phyloP scores from a whole-genome alignment of 1,140 invertebrate species.

The Drosophila varians region DNA sequence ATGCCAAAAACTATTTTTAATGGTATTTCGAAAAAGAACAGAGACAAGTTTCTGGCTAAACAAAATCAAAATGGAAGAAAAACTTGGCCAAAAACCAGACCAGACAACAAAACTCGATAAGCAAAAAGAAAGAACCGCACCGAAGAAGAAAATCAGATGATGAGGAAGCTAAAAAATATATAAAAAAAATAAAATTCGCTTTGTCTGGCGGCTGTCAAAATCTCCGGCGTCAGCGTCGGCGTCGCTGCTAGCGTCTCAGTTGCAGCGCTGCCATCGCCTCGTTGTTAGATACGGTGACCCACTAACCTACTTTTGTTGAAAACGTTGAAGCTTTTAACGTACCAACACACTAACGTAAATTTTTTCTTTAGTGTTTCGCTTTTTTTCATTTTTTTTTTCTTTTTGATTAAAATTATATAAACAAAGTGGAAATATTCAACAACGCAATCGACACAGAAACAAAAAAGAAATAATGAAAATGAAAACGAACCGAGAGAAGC shows the following conservation, averaged over 20 bases:
- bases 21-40: conserved; percentile 34
- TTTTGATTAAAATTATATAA: conserved; percentile 83
- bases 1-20: conserved; percentile 57
- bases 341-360: conserved; percentile 15
- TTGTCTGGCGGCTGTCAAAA: conserved; percentile 62
- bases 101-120: conserved; percentile 24
- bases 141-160: conserved; percentile 23
- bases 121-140: conserved; percentile 8
- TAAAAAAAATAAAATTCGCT: conserved; percentile 48
- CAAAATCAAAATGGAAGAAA: conserved; percentile 24
- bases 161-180: conserved; percentile 24
- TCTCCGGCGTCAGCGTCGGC: conserved; percentile 23
- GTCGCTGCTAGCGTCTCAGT: conserved; percentile 18
- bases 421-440: conserved; percentile 83
- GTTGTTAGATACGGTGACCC: conserved; percentile 83
- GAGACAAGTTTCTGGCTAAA: conserved; percentile 25
- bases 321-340: conserved; percentile 74
- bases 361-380: conserved; percentile 48
- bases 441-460: conserved; percentile 79
- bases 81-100: conserved; percentile 6
- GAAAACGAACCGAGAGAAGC: conserved; percentile 51
- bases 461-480: conserved; percentile 78
- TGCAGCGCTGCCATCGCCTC: conserved; percentile 35
- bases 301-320: conserved; percentile 82
- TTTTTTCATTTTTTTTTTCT: conserved; percentile 35